Base-by-base conservation (phyloP, 2,888 invertebrate species). In the Sinhomidia bicolor region DNA sequence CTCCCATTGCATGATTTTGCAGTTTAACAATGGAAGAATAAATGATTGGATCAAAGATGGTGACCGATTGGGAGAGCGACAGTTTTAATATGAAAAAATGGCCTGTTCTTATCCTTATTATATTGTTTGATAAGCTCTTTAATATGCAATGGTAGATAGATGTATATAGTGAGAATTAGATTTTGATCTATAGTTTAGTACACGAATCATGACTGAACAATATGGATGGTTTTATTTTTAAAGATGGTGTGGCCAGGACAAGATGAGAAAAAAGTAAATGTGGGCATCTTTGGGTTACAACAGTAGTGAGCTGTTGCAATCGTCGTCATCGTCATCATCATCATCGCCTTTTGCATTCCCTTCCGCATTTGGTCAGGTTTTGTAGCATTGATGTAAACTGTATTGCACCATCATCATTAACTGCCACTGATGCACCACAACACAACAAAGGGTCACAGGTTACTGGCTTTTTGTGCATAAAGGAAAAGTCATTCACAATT, bases 341-440 rank as follows among this genome's bases (percentile, higher is more conserved):
- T 41, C 17, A 68, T 32, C 68, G n/a, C n/a, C 5, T 57, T 10
- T 57, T 29, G 26, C 47, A 36, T 51, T 51, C 76, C 78, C 85
- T 85, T 85, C 85, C 85, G 78, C 85, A 85, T 85, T 78, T 85
- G 84, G 84, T 84, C 74, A 84, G 84, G 44, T 41, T 85, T 60
- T 76, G 60, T 36, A 14, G 26, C 17, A 74, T 9, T 4, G 10
- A 17, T 78, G 32, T 54, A 78, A 26, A 76, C 57, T 44, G 54
- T 74, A 23, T 84, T 84, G 60, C 84, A 74, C 74, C 74, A 68
- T 51, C 68, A 68, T 65, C 68, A 82, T 23, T 29, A 9, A 47
- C 14, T 12, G 10, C 47, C 41, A 62, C 29, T 60, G 65, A 83
- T 68, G 65, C 65, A 68, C 65, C 65, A 36, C 32, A 32, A n/a